Evolutionary conservation across 2,888 invertebrate genomes (phyloP), one percentile per base, ranked within the genome.

Genomic region (Lasioglossum leucozonium): DNA sequence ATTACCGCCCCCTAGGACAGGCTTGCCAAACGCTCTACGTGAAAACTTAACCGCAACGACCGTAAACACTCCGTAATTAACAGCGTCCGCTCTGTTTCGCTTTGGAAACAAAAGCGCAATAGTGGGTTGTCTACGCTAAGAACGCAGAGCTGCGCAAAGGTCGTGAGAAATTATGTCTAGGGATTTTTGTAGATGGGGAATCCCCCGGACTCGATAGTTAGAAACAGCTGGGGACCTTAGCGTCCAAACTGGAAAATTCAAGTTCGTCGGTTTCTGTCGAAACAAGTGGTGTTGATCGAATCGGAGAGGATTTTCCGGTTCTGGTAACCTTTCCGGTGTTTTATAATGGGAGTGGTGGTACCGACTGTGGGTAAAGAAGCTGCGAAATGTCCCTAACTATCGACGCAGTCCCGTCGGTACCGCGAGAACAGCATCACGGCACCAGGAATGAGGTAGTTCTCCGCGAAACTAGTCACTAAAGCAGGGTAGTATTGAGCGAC

Each of bases 381-480:
- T 72, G 42, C 44, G 34, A 37, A 71, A 71, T 18, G 47, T 65
- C 42, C 22, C 55, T 11, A 65, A 62, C 42, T 18, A 30, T 71
- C 72, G 67, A 77, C 67, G 16, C 18, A 79, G 67, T 40, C 55
- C 44, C 16, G 80, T 84, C 84, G 85, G 55, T 84, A 84, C 37
- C 62, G 67, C 62, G 67, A 3, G 72, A 69, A 10, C 58, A 40
- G 55, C 47, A 30, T 42, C 76, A 47, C 72, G 40, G 22, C 40
- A 69, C 75, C 72, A 73, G 73, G 72, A 86, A 86, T 85, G 86
- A 82, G 86, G 86, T 86, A 86, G 86, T 86, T 86, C 44, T 77
- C 76, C 58, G 62, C 75, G 76, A 86, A 82, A 82, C 79, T 79
- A 62, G 44, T 81, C 40, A 77, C 55, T 77, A 58, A 77, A 79